Conservation (phyloP, 2,113 vertebrate species). For the Mormyrus lacerda region DNA sequence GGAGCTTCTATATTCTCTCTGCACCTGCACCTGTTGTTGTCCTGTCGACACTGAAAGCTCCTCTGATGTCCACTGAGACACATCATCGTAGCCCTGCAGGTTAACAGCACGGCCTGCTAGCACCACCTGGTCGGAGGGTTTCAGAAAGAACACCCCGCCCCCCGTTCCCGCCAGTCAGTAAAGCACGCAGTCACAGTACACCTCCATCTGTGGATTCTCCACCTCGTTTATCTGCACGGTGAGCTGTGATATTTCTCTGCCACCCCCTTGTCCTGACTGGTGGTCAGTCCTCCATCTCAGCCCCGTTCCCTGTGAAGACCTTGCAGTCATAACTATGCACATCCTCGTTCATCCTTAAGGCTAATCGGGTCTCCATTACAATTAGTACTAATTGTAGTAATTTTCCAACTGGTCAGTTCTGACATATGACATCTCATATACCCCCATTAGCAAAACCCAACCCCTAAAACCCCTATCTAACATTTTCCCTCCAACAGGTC, state of each 20-base stretch:
- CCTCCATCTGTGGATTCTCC: neutral
- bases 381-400: neutral
- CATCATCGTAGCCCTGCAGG: neutral
- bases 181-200: neutral
- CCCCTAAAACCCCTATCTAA: neutral
- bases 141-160: neutral
- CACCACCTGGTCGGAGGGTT: neutral
- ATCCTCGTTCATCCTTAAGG: neutral
- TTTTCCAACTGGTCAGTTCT: neutral
- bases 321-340: neutral
- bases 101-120: neutral
- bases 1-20: neutral
- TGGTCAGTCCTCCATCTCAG: neutral
- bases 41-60: neutral
- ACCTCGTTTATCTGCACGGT: neutral
- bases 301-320: neutral
- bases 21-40: neutral
- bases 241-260: neutral
- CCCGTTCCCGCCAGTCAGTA: neutral
- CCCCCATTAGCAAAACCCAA: neutral
- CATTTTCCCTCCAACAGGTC: neutral
- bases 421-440: neutral
- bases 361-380: neutral
- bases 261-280: neutral
- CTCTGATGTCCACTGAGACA: neutral